Evolutionary conservation across 2,888 invertebrate genomes (phyloP), one percentile per base, ranked within the genome.

Genomic region (Apeira syringaria): DNA sequence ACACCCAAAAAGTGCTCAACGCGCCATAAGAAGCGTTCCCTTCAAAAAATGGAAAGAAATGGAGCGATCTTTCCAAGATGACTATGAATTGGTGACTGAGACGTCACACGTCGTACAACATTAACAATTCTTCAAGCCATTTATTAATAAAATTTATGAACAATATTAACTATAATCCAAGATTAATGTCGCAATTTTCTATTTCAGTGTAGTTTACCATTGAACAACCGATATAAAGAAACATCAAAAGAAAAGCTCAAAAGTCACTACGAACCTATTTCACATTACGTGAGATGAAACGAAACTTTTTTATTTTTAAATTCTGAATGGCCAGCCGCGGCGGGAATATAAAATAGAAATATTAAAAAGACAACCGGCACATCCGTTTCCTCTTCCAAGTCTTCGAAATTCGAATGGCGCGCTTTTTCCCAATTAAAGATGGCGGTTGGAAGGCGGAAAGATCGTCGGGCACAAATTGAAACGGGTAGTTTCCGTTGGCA

Each of bases 401-500:
- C 69, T 77, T 73, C 60, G 62, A 58, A 65, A 60, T 75, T 74
- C 70, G 68, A 61, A 62, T 59, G 60, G 61, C 64, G 59, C 59
- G 66, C 58, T 61, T 70, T 70, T 66, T 60, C 64, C 61, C 62
- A 66, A 74, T 67, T 61, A 64, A 62, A 71, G 37, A 68, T 66
- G 69, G 62, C 71, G 59, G 62, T 8, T 43, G 26, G 46, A 55
- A 59, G 59, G 53, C 65, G 73, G 71, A 74, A 76, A 64, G 47
- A 26, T 26, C 34, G 43, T 10, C 18, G 18, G 25, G 68, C 71
- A 74, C 64, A 56, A 56, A 61, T 70, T 73, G 69, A 59, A 80
- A 84, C 84, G 83, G 80, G 80, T 83, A 84, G 76, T 80, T 80
- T 83, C 79, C 85, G 84, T 80, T 82, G 74, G 30, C 37, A 42